Evolutionary conservation across 2,888 invertebrate genomes (phyloP).

Genomic region (Andrena flavipes): DNA sequence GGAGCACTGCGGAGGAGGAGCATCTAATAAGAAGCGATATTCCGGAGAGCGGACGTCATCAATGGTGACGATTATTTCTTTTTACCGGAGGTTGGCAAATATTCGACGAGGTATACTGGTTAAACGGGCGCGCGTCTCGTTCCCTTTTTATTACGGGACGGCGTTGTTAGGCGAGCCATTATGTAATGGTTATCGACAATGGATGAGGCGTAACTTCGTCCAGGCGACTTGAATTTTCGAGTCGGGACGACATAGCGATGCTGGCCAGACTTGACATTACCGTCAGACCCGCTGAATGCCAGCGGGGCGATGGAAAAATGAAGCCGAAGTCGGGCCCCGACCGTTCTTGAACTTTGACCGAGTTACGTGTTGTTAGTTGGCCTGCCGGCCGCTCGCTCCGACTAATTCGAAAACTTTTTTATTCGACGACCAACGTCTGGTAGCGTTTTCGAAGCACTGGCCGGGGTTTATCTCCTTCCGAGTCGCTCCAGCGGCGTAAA

Average conservation of each 20-base stretch:
- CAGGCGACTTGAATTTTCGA: slow-evolving; percentile 34
- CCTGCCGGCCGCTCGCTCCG: neutral
- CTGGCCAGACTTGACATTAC: slow-evolving; percentile 43
- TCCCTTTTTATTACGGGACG: slow-evolving; percentile 6
- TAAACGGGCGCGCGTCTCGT: neutral
- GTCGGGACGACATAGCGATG: slow-evolving; percentile 23
- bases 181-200: slow-evolving; percentile 49
- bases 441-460: neutral
- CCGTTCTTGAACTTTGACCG: slow-evolving; percentile 57
- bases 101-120: slow-evolving; percentile 4
- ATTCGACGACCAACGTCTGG: neutral
- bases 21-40: neutral
- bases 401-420: slow-evolving; percentile 36
- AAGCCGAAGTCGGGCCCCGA: slow-evolving; percentile 4
- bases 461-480: neutral
- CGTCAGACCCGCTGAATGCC: slow-evolving; percentile 41
- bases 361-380: slow-evolving; percentile 42
- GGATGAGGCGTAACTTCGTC: slow-evolving; percentile 37
- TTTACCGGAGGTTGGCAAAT: slow-evolving; percentile 2
- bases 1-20: neutral
- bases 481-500: neutral
- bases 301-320: slow-evolving; percentile 22
- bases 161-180: slow-evolving; percentile 18
- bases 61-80: slow-evolving; percentile 8
- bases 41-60: neutral